Conservation (phyloP, 2,888 invertebrate genomes). For the Mythimna albipuncta region DNA sequence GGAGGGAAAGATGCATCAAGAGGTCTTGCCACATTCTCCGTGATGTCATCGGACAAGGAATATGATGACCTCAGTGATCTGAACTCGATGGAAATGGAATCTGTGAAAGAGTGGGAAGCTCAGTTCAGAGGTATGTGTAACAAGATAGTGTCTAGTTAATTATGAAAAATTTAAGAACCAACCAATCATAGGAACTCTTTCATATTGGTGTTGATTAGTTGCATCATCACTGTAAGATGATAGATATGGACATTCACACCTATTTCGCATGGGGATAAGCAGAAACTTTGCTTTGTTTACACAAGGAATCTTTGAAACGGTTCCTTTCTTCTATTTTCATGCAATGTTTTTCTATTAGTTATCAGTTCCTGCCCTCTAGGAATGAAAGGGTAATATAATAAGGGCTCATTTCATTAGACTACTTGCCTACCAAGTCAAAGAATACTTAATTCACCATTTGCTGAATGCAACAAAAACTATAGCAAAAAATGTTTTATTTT, state of each 20-base stretch:
- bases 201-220: not conserved
- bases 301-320: too few relatives aligned
- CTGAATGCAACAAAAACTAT: too few relatives aligned
- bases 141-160: conserved; percentile 18
- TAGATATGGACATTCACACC: not conserved
- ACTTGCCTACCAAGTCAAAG: too few relatives aligned
- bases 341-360: not conserved
- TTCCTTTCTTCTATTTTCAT: not conserved
- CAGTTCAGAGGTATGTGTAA: conserved; percentile 96
- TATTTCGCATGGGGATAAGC: not conserved
- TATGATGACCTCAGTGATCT: conserved; percentile 99
- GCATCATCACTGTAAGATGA: conserved; percentile 1
- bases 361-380: not conserved
- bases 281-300: not conserved
- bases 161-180: not conserved
- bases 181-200: conserved; percentile 24
- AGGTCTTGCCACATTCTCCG: conserved; percentile 98
- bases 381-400: too few relatives aligned
- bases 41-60: conserved; percentile 94
- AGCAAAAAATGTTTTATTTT: too few relatives aligned
- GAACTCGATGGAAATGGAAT: conserved; percentile 98
- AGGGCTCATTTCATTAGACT: too few relatives aligned
- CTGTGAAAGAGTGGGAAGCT: conserved; percentile 98
- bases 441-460: too few relatives aligned
- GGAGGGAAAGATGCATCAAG: conserved; percentile 98